Evolutionary conservation across 2,888 invertebrate genomes (phyloP), one percentile per base, ranked within the genome.

Genomic region (Spisula solida): DNA sequence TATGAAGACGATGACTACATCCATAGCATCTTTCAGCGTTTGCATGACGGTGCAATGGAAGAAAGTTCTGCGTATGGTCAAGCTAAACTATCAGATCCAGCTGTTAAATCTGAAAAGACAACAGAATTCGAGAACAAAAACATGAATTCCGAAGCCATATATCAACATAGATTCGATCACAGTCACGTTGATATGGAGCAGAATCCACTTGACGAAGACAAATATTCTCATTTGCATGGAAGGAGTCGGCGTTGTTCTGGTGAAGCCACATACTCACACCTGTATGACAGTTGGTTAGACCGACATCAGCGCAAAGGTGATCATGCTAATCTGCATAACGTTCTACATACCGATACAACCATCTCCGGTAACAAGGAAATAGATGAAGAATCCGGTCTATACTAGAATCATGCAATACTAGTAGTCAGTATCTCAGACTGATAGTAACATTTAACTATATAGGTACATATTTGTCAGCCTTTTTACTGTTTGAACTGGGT

Each of bases 221-320:
- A 25, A 0, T 66, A 66, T 25, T 66, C 10, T 25, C 25, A 25
- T 25, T 66, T 66, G 25, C 60, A 66, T 25, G 10, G 25, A 25
- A 66, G 0, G 5, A 6, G 4, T 66, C 60, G 60, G 20, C 60
- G 60, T 0, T 66, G 6, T 66, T 66, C 60, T 25, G 60, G 60
- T 0, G 60, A 66, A 25, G 60, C 60, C 0, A 66, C 60, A 25
- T 66, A 66, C 60, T 25, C 60, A 25, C 60, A 66, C n/a, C 25
- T 66, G 60, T 66, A 66, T 25, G 60, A 66, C 8, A 66, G 25
- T 66, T 66, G 60, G 60, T 66, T 66, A n/a, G 25, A 66, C 25
- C n/a, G 60, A n/a, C 60, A 66, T 66, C 60, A 66, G 10, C 25
- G n/a, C 10, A 66, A 66, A 25, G n/a, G 60, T 25, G 1, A 25